phyloP scores from a whole-genome alignment of 2,888 invertebrate species.

The Phytoseiulus persimilis region DNA sequence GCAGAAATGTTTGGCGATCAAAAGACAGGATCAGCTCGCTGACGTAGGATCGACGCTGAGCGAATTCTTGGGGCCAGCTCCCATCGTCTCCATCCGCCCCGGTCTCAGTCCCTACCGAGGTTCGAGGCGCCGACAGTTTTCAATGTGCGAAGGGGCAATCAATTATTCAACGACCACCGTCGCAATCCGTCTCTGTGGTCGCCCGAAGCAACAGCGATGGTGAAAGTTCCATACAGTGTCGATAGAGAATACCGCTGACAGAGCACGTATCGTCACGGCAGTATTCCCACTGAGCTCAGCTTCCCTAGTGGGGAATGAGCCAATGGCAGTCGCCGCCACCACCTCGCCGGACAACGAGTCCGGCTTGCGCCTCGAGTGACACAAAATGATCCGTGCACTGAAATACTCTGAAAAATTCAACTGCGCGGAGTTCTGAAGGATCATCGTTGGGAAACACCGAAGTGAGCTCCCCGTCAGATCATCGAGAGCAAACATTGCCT shows the following conservation, averaged over 20 bases:
- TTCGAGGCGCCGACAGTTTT: neutral
- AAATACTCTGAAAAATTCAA: no score
- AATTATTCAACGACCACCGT: neutral
- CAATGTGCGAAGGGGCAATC: neutral
- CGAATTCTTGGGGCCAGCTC: no score
- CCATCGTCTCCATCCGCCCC: no score
- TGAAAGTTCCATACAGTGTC: neutral
- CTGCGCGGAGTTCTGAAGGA: no score
- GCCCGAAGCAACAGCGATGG: neutral
- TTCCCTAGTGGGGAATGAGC: no score
- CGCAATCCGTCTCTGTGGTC: neutral
- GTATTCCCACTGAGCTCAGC: neutral
- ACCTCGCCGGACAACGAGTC: no score
- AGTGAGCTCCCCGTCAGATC: neutral
- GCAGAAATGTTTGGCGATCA: no score
- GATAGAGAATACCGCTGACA: neutral
- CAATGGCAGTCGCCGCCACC: no score
- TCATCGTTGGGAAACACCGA: neutral
- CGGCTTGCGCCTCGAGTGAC: no score
- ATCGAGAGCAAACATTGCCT: neutral
- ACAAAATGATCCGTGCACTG: no score
- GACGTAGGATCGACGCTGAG: no score
- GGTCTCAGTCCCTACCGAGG: neutral
- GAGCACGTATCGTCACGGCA: neutral
- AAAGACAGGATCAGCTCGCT: no score